Percentiles rank a stretch among this genome's conserved stretches.
Conservation (phyloP, 2,113 vertebrate species). For the Varanus komodoensis region DNA sequence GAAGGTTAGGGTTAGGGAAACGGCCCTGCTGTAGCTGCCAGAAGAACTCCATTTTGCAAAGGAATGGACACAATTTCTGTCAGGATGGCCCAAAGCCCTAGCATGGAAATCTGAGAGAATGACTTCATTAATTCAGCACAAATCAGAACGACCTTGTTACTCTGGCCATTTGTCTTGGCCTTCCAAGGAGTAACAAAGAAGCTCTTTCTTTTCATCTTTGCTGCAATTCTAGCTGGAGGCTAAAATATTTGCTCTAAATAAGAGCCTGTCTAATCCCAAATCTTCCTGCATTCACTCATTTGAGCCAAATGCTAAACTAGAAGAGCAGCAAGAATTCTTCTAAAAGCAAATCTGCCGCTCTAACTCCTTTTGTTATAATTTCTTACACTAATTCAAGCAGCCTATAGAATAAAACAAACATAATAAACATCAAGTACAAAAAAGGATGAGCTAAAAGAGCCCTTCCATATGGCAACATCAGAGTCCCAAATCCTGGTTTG, state of each 20-base stretch:
- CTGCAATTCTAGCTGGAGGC: conserved; percentile 36
- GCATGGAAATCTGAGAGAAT: conserved; percentile 32
- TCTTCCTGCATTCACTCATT: background rate
- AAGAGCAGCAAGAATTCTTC: background rate
- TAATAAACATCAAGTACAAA: background rate
- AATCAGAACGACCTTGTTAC: conserved; percentile 44
- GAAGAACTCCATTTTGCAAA: conserved; percentile 39
- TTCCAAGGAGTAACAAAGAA: conserved; percentile 49
- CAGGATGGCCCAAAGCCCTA: background rate
- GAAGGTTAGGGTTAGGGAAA: background rate
- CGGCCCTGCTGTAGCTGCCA: conserved; percentile 26
- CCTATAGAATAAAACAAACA: background rate
- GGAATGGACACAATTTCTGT: conserved; percentile 29
- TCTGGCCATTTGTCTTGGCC: conserved; percentile 37
- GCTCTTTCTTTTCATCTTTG: conserved; percentile 39
- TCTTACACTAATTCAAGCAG: background rate
- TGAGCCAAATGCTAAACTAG: background rate
- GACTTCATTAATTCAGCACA: conserved; percentile 13
- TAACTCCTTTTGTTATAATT: background rate
- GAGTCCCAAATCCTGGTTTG: background rate
- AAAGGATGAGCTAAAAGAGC: background rate
- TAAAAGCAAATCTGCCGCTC: too few relatives aligned
- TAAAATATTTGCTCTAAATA: conserved; percentile 32
- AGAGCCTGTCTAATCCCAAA: conserved; percentile 19
- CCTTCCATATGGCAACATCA: background rate